Base-by-base conservation (phyloP, 1,140 invertebrate genomes). In the Phymorhynchus buccinoides region DNA sequence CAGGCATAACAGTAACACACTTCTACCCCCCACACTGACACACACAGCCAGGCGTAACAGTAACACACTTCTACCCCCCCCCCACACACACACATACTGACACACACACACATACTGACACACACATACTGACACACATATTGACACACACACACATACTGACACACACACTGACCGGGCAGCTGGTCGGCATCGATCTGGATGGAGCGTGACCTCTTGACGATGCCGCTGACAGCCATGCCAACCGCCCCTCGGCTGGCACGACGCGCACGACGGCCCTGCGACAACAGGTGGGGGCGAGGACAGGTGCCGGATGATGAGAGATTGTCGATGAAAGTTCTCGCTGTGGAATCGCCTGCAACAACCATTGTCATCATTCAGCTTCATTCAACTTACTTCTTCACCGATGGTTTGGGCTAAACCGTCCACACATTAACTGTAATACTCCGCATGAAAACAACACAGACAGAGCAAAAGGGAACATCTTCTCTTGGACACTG, bases 131-230 rank as follows among this genome's bases (percentile, higher is more conserved):
- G 4, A 62, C 56, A 62, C 56, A 62, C 22, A 62, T 27, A 62
- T 27, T 27, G 14, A 62, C 22, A 62, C 22, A 62, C 56, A 62
- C 56, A 62, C 56, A 22, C 6, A 62, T 27, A 62, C 56, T 27
- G 0, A 62, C 56, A 62, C 35, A 73, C 35, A 81, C 41, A 37
- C 83, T 83, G 88, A 92, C 91, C 91, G 89, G 88, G 86, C 30
- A 89, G 68, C 48, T 91, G 87, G 32, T 89, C 89, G 18, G 90
- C 87, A 66, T 91, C 89, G 14, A 92, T 89, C 77, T 90, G 89
- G 44, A 92, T 92, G 27, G 91, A 91, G 18, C 90, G 88, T n/a
- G 91, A 90, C 68, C 91, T 85, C 85, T 88, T 78, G 9, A 92
- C 89, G 79, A 91, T 92, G 27, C 91, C 91, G 73, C 87, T 85